These are phyloP conservation scores for Crocuta crocuta DNA, from an alignment of 2,113 vertebrate species.

Conservation along the genomic window DNA sequence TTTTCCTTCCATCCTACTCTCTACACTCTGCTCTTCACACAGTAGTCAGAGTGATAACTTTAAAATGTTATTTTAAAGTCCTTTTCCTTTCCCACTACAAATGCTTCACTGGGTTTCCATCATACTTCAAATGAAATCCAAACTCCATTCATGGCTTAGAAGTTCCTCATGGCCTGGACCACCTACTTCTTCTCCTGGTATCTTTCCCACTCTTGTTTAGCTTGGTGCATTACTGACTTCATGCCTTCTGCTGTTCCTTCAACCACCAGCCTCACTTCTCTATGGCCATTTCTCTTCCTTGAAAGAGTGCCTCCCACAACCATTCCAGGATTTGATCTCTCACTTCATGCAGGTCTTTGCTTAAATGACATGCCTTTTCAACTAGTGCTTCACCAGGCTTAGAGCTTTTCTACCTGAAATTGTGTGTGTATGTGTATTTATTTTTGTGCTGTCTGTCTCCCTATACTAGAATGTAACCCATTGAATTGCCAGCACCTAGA, in stretches of 20 bases:
- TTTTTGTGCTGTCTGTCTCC: background rate
- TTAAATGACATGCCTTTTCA: background rate
- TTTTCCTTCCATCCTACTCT: background rate
- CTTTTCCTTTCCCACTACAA: background rate
- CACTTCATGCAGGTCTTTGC: background rate
- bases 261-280: background rate
- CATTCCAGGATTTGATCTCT: background rate
- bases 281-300: background rate
- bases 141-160: background rate
- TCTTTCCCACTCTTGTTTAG: too few relatives aligned
- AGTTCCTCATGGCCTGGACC: background rate
- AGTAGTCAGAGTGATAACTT: background rate
- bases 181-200: too few relatives aligned
- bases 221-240: background rate
- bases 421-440: background rate
- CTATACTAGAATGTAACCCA: background rate
- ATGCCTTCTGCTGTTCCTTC: background rate
- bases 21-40: background rate
- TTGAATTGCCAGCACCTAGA: background rate
- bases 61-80: background rate
- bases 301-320: background rate
- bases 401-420: background rate
- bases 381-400: background rate
- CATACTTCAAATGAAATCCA: background rate
- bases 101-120: background rate